phyloP scores from a whole-genome alignment of 2,888 invertebrate genomes.

The Callimorpha dominula region DNA sequence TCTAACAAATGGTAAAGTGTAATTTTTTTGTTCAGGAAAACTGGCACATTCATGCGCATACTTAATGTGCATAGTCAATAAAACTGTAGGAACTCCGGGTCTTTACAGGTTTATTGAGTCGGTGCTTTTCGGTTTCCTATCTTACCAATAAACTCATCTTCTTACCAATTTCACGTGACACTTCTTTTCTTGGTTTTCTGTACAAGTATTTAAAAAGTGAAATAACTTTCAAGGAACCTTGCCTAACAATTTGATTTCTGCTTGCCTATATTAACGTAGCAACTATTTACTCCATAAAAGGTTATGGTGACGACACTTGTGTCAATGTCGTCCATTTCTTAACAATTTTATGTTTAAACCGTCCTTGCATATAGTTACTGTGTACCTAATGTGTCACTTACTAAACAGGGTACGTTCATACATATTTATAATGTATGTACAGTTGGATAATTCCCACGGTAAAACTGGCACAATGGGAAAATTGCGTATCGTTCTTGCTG shows the following conservation, averaged over 20 bases:
- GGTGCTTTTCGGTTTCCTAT: no score
- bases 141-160: no score
- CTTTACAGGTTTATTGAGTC: no score
- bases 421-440: conserved; percentile 49
- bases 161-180: no score
- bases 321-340: conserved; percentile 35
- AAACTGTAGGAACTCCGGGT: no score
- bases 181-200: neutral
- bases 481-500: conserved; percentile 60
- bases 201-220: neutral
- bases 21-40: no score
- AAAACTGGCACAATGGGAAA: conserved; percentile 73
- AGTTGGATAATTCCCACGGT: conserved; percentile 68
- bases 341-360: conserved; percentile 43
- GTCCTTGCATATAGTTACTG: conserved; percentile 39
- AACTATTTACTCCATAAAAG: conserved; percentile 13
- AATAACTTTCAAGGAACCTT: neutral
- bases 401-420: conserved; percentile 47
- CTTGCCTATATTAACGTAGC: neutral
- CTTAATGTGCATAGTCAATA: no score
- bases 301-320: conserved; percentile 6
- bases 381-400: conserved; percentile 43
- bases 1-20: no score
- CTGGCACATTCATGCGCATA: no score
- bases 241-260: neutral